A percentile compares a stretch with the other conserved stretches of the same genome.
phyloP scores from a whole-genome alignment of 2,888 invertebrate genomes.

The Pristionchus fissidentatus region DNA sequence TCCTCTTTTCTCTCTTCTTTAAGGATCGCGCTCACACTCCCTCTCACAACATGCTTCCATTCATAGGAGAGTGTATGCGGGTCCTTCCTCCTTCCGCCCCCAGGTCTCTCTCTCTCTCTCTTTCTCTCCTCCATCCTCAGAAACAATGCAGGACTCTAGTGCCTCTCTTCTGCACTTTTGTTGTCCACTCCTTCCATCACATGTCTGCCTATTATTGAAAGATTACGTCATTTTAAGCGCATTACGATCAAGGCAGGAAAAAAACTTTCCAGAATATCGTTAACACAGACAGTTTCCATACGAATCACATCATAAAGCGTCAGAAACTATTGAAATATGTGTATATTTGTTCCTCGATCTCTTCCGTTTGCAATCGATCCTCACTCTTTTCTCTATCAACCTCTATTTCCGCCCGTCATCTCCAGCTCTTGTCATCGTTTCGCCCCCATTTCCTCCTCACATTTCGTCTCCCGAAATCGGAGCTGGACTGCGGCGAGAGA shows the following conservation, averaged over 20 bases:
- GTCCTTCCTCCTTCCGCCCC: neutral
- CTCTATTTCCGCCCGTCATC: too few species aligned
- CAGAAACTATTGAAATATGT: too few species aligned
- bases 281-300: too few species aligned
- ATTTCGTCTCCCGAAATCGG: too few species aligned
- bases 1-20: neutral
- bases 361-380: neutral
- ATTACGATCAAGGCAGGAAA: too few species aligned
- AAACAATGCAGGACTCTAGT: slow-evolving; percentile 26
- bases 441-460: too few species aligned
- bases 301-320: too few species aligned
- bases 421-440: too few species aligned
- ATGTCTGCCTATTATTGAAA: too few species aligned
- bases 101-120: slow-evolving; percentile 13
- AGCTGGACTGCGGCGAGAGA: too few species aligned
- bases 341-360: slow-evolving; percentile 4
- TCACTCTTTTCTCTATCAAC: neutral
- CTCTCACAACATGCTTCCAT: neutral
- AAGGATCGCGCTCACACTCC: neutral
- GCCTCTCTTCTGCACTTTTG: slow-evolving; percentile 20
- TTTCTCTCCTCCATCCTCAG: slow-evolving; percentile 32
- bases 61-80: slow-evolving; percentile 14
- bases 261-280: too few species aligned
- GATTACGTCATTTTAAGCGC: too few species aligned
- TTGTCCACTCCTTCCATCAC: slow-evolving; percentile 15